Evolutionary conservation across 2,888 invertebrate species (phyloP).

Genomic region (Drosophila formosana): DNA sequence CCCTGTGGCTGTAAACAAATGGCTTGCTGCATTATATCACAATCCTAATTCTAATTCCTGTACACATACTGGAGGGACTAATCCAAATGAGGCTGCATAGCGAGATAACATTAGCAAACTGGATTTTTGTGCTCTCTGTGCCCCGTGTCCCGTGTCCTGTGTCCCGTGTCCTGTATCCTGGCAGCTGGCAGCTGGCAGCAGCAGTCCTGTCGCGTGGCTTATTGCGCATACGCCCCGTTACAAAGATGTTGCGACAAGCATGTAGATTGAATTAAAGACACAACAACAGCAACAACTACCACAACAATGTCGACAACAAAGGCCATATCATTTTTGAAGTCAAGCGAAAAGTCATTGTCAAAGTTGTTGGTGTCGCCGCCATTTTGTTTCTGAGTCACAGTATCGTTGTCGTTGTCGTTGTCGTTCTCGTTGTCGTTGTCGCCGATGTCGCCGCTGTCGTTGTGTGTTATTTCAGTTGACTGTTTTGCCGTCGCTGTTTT

Average conservation of each 20-base stretch:
- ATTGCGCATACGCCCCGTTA: conserved; percentile 70
- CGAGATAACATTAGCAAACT: conserved; percentile 47
- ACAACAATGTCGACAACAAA: conserved; percentile 20
- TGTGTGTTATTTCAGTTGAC: conserved; percentile 9
- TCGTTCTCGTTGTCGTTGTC: neutral
- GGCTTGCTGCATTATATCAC: conserved; percentile 70
- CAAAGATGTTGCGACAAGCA: conserved; percentile 55
- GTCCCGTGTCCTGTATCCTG: conserved; percentile 11
- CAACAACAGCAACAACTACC: conserved; percentile 33
- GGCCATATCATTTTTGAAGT: conserved; percentile 63
- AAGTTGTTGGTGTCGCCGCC: conserved; percentile 63
- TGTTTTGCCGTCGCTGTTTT: conserved; percentile 48
- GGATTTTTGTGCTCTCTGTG: conserved; percentile 14
- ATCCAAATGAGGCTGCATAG: conserved; percentile 67
- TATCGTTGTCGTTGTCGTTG: conserved; percentile 32
- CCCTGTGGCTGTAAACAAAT: conserved; percentile 38
- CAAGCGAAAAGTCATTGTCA: conserved; percentile 76
- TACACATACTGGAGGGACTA: conserved; percentile 41
- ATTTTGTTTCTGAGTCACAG: conserved; percentile 58
- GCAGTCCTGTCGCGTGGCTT: conserved; percentile 45
- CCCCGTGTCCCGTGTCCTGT: conserved; percentile 8
- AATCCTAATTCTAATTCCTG: conserved; percentile 75
- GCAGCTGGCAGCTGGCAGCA: conserved; percentile 30
- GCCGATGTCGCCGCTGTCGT: neutral
- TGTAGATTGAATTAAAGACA: conserved; percentile 71